Evolutionary conservation across 2,888 invertebrate genomes (phyloP), one percentile per base, ranked within the genome.

Genomic region (Pecten maximus): DNA sequence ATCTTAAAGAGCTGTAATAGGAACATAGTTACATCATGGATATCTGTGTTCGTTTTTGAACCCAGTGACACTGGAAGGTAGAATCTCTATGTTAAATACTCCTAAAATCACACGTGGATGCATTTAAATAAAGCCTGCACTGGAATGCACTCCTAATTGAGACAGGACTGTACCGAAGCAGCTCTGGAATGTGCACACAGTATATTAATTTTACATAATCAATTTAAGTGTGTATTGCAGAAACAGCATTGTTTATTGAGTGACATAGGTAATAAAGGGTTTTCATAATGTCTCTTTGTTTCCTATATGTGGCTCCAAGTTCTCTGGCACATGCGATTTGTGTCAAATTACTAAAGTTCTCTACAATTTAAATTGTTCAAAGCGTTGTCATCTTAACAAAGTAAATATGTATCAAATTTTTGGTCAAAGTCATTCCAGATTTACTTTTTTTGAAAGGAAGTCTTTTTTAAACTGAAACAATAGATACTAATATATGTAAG

Each of bases 341-440:
- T 35, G 74, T 74, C 74, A 74, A 74, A 35, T 74, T 74, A 74
- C 74, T 74, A 8, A 74, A 74, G 74, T 74, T 74, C 74, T 74
- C n/a, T 60, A 60, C 60, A 16, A 6, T 19, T 10, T 10, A 74
- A 19, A 23, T 8, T 35, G 35, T 8, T 4, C 2, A 10, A 74
- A 60, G 60, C 23, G 28, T 74, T 74, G 74, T 74, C 1, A 28
- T 35, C 74, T 74, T 74, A 35, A 74, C 28, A n/a, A 60, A 2
- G 60, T 74, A 35, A 74, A 35, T 12, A 10, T 35, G 23, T 19
- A 19, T 48, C 48, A 48, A 48, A 48, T 4, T 48, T 48, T 48
- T 16, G n/a, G n/a, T 44, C 4, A 44, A 44, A 44, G 44, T 44
- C 4, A 44, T 8, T 44, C 44, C 12, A 44, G n/a, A 44, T 44